These are phyloP conservation scores for Tenthredo amoena DNA, from an alignment of 2,888 invertebrate species.

Conservation along the genomic window DNA sequence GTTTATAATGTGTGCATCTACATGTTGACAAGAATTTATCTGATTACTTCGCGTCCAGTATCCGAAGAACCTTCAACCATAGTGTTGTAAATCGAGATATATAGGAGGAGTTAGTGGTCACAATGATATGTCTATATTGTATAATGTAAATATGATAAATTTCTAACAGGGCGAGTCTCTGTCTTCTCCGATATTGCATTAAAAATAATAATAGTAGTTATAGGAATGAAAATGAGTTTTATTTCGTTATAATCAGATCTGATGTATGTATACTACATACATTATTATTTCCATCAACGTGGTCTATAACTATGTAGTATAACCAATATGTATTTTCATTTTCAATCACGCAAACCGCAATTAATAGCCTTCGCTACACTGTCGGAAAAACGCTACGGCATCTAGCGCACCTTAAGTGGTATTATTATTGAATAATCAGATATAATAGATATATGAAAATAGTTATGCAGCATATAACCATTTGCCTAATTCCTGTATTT, in stretches of 20 bases:
- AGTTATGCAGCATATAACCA: neutral
- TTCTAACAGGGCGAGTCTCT: neutral
- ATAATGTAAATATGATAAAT: neutral
- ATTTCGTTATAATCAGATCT: neutral
- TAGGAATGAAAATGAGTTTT: neutral
- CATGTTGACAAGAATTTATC: neutral
- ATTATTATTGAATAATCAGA: neutral
- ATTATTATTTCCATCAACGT: neutral
- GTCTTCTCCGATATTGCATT: neutral
- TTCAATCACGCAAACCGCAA: neutral
- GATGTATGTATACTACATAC: neutral
- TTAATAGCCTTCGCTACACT: neutral
- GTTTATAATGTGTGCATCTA: neutral
- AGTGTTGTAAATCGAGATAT: conserved; percentile 14
- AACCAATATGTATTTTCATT: neutral
- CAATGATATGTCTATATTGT: neutral
- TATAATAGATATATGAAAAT: neutral
- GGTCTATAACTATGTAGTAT: neutral
- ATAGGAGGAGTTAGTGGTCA: neutral
- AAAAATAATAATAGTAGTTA: neutral
- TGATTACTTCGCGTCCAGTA: conserved; percentile 7
- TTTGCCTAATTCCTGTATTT: neutral
- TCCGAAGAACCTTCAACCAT: neutral
- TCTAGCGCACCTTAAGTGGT: neutral
- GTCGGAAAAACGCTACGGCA: neutral